Conservation (phyloP, 2,888 invertebrate species). For the Abrostola triplasia region DNA sequence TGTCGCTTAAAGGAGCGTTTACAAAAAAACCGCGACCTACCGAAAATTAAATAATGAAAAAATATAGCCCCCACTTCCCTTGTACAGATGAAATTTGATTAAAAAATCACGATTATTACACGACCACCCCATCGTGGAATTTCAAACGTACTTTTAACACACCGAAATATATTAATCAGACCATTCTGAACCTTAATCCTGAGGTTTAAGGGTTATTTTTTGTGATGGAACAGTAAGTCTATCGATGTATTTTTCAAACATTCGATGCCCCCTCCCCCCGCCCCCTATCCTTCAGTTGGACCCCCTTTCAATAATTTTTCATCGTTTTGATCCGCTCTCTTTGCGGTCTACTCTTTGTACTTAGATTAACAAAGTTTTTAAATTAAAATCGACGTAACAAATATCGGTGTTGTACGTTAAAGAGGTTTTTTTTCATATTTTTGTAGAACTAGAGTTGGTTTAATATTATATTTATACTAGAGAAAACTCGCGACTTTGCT, state of each 20-base stretch:
- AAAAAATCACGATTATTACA: conserved; percentile 89
- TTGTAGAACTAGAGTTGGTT: conserved; percentile 45
- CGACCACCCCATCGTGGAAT: conserved; percentile 78
- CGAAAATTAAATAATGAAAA: conserved; percentile 89
- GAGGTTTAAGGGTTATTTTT: conserved; percentile 35
- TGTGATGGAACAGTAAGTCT: conserved; percentile 54
- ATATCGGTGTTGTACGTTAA: conserved; percentile 71
- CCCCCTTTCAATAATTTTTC: conserved; percentile 89
- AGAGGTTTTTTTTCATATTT: conserved; percentile 60
- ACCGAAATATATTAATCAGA: conserved; percentile 19
- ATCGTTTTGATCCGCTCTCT: conserved; percentile 86
- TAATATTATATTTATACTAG: neutral
- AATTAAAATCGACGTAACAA: conserved; percentile 84
- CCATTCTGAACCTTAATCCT: conserved; percentile 51
- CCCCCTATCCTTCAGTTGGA: conserved; percentile 69
- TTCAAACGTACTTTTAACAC: conserved; percentile 62
- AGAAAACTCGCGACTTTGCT: no score
- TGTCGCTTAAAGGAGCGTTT: conserved; percentile 83
- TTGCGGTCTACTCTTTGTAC: conserved; percentile 84
- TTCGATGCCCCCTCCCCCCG: conserved; percentile 78
- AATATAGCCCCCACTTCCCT: conserved; percentile 87
- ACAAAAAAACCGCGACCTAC: conserved; percentile 79
- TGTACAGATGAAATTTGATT: conserved; percentile 89
- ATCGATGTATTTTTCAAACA: conserved; percentile 75
- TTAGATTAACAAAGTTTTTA: conserved; percentile 88